Conservation (phyloP, 2,797 vertebrate genomes). For the Valencia hispanica region DNA sequence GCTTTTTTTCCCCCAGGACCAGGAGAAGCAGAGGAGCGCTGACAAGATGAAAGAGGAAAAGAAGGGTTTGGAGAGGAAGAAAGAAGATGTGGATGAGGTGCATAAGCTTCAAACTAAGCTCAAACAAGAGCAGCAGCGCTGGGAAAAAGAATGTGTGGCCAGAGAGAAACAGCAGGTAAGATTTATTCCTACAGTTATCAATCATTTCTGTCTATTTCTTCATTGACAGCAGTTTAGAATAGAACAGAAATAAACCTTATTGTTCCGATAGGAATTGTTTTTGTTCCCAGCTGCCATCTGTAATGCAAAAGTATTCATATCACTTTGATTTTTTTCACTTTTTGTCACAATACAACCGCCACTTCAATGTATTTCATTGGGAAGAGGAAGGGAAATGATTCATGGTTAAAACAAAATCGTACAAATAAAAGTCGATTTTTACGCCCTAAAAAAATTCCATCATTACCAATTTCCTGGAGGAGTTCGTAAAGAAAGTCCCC, state of each 20-base stretch:
- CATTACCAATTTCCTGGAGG: too few species aligned
- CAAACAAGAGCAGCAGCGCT: slow-evolving; percentile 87
- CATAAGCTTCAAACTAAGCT: slow-evolving; percentile 84
- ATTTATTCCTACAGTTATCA: neutral
- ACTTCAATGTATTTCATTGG: neutral
- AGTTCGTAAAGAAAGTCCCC: too few species aligned
- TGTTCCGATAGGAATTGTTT: neutral
- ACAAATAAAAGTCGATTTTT: too few species aligned
- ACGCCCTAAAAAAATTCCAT: neutral
- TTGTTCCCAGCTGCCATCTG: neutral
- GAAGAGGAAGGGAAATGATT: neutral
- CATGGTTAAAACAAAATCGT: neutral
- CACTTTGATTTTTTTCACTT: neutral
- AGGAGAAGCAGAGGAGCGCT: slow-evolving; percentile 75
- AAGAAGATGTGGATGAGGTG: slow-evolving; percentile 74
- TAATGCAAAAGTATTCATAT: neutral
- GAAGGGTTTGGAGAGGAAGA: slow-evolving; percentile 71
- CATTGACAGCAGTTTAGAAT: neutral
- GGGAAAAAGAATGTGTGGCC: slow-evolving; percentile 84
- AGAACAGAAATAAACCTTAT: neutral
- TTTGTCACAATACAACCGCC: neutral
- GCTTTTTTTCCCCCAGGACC: slow-evolving; percentile 57
- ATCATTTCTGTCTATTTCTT: neutral
- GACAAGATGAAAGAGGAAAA: slow-evolving; percentile 83
- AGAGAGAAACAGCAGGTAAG: slow-evolving; percentile 79